Evolutionary conservation across 2,888 invertebrate genomes (phyloP).

Genomic region (Amblyjoppa fuscipennis): DNA sequence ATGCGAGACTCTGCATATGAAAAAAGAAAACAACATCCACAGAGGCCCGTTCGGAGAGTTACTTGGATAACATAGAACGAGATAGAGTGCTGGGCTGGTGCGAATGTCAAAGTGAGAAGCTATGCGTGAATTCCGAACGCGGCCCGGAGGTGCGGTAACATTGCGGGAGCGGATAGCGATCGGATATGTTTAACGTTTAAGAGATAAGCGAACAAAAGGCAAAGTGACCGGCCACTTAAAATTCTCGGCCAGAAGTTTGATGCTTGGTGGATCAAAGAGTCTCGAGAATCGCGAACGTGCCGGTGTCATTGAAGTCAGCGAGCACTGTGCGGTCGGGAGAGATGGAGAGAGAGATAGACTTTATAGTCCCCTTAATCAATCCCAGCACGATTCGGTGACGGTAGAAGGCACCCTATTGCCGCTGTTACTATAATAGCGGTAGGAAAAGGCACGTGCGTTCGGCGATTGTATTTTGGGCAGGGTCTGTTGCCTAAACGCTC

Average conservation of each 20-base stretch:
- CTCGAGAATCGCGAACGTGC: neutral
- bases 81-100: too few species aligned
- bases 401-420: neutral
- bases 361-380: conserved; percentile 49
- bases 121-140: neutral
- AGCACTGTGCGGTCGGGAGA: neutral
- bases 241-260: conserved; percentile 16
- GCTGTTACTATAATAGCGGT: neutral
- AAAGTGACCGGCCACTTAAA: neutral
- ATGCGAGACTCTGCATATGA: too few species aligned
- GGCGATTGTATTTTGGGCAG: conserved; percentile 2
- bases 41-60: neutral
- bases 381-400: conserved; percentile 51
- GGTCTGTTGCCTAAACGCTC: neutral
- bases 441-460: conserved; percentile 14
- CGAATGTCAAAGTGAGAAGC: neutral
- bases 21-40: neutral
- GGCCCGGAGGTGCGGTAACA: neutral
- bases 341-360: neutral
- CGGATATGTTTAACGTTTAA: conserved; percentile 21
- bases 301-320: conserved; percentile 15
- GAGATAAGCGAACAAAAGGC: conserved; percentile 3
- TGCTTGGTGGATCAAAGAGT: conserved; percentile 6
- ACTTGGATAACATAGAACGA: neutral
- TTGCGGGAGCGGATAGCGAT: conserved; percentile 1